These are phyloP conservation scores for Oligia fasciuncula DNA, from an alignment of 2,888 invertebrate genomes.

Conservation along the genomic window DNA sequence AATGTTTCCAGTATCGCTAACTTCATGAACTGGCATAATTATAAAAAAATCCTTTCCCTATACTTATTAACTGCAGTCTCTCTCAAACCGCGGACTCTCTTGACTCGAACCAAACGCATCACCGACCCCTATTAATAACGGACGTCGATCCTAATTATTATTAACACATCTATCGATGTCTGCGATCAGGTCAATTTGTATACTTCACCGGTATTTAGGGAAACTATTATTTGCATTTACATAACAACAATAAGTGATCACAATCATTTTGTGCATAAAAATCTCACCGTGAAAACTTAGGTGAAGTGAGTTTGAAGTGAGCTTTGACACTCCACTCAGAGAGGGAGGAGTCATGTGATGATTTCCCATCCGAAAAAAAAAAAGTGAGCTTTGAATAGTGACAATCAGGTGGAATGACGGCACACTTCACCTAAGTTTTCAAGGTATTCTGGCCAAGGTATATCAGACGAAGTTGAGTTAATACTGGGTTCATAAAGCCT, in stretches of 20 bases:
- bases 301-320: too few relatives aligned
- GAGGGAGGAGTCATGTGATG: too few relatives aligned
- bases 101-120: slow-evolving; percentile 54
- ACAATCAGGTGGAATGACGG: too few relatives aligned
- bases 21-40: background rate
- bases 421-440: too few relatives aligned
- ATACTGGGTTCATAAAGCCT: background rate
- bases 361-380: too few relatives aligned
- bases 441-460: too few relatives aligned
- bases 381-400: too few relatives aligned
- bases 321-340: too few relatives aligned
- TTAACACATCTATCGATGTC: slow-evolving; percentile 76
- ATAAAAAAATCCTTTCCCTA: too few relatives aligned
- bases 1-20: background rate
- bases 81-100: slow-evolving; percentile 46
- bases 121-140: slow-evolving; percentile 80
- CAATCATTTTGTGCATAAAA: background rate
- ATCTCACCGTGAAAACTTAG: too few relatives aligned
- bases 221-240: slow-evolving; percentile 18
- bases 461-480: background rate
- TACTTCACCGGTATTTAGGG: slow-evolving; percentile 43
- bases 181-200: slow-evolving; percentile 75
- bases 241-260: background rate
- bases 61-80: background rate
- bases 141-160: slow-evolving; percentile 81